Conservation (phyloP, 2,797 vertebrate genomes). For the Petrocephalus sullivani region DNA sequence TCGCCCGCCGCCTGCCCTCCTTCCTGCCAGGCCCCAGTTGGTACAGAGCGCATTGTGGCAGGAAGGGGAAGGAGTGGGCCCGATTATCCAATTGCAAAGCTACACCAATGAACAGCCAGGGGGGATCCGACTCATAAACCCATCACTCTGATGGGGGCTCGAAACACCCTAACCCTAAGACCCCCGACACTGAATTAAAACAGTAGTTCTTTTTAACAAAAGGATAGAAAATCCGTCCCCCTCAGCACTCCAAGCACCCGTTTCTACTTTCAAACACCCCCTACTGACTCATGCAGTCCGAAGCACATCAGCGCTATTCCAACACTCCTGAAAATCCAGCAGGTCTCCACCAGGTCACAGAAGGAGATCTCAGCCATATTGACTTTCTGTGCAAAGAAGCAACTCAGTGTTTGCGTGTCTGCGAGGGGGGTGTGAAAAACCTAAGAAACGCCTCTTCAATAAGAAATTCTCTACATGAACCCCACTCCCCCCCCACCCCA, state of each 20-base stretch:
- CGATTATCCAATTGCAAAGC: not conserved
- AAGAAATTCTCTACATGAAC: not conserved
- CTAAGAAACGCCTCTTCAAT: too few relatives aligned
- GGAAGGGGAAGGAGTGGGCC: not conserved
- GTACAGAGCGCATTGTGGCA: not conserved
- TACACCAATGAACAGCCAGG: not conserved
- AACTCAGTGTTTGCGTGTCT: too few relatives aligned
- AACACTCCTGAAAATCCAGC: not conserved
- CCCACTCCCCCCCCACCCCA: not conserved
- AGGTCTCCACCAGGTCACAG: slow-evolving; percentile 21
- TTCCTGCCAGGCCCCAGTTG: not conserved
- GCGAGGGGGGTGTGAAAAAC: too few relatives aligned
- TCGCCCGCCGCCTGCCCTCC: too few relatives aligned
- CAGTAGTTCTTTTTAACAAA: not conserved
- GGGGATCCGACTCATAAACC: not conserved
- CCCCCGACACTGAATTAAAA: not conserved
- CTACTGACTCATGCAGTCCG: too few relatives aligned
- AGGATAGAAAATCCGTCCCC: not conserved
- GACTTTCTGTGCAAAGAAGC: too few relatives aligned
- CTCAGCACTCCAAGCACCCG: not conserved
- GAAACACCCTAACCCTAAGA: not conserved
- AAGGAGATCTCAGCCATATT: not conserved
- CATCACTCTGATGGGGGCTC: not conserved
- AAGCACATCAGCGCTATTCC: too few relatives aligned
- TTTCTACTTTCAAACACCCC: not conserved